These are phyloP conservation scores for Clarias magur DNA, from an alignment of 2,113 vertebrate genomes.

Conservation along the genomic window DNA sequence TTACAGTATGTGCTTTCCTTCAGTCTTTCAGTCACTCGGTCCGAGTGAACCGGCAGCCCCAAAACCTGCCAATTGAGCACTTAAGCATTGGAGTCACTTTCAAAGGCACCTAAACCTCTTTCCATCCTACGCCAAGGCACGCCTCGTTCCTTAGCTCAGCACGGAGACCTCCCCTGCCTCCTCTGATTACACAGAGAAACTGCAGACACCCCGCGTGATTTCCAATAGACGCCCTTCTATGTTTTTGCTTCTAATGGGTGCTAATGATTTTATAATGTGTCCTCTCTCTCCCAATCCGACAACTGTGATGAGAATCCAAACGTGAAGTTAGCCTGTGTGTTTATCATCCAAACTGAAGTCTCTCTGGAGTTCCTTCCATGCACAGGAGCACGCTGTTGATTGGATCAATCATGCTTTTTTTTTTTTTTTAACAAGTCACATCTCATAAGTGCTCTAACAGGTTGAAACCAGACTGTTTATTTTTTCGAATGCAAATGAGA, in stretches of 20 bases:
- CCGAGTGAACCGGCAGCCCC: constrained; percentile 23
- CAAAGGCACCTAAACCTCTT: constrained; percentile 29
- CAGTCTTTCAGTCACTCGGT: constrained; percentile 13
- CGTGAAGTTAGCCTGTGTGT: constrained; percentile 9
- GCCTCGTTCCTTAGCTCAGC: constrained; percentile 23
- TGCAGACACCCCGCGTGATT: constrained; percentile 1
- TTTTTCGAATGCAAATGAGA: background rate
- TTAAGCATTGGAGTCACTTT: constrained; percentile 28
- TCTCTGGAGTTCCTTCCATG: background rate
- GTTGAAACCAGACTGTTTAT: background rate
- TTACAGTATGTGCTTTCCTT: background rate
- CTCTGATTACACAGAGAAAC: constrained; percentile 27
- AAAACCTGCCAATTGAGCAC: constrained; percentile 45
- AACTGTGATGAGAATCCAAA: constrained; percentile 18
- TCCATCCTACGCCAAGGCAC: constrained; percentile 32
- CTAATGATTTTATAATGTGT: constrained; percentile 37
- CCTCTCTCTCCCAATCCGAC: constrained; percentile 18
- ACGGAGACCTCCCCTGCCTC: constrained; percentile 1
- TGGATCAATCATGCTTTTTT: background rate
- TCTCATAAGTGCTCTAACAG: background rate
- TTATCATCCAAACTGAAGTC: constrained; percentile 36
- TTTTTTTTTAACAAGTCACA: background rate
- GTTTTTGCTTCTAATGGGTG: constrained; percentile 33
- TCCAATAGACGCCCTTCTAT: constrained; percentile 2
- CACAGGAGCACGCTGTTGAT: background rate